Evolutionary conservation across 2,888 invertebrate genomes (phyloP), one percentile per base, ranked within the genome.

Genomic region (Mythimna impura): DNA sequence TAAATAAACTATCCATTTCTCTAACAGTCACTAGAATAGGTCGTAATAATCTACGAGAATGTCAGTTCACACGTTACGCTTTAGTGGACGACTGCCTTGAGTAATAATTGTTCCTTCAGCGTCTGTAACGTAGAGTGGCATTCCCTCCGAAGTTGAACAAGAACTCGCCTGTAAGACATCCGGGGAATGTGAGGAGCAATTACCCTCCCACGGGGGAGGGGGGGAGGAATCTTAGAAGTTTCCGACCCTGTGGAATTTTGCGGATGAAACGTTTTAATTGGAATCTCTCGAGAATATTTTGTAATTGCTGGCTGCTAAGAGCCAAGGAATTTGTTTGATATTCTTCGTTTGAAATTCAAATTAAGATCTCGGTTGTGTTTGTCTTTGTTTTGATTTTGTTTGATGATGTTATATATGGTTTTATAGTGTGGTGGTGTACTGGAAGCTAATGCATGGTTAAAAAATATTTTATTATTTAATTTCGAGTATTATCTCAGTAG

Each of bases 251-350:
- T 87, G 94, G 95, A 94, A 95, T 96, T 94, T 94, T 94, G 94
- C 92, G 95, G 94, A 94, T 94, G 93, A 87, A 94, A 91, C 93
- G 95, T 93, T 95, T 96, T 96, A 96, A 96, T 96, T 96, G 93
- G 94, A 93, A 94, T 93, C 93, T 90, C 91, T 89, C 88, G 91
- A 89, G 94, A 93, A 95, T 93, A 95, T 94, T 95, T 93, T 93
- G 94, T 95, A 94, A 95, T 93, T 95, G 93, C 92, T 88, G 89
- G 89, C 90, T 83, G 77, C 82, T 87, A 75, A 80, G 78, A 75
- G 81, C 65, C 47, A 50, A 76, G 82, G 84, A 86, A 86, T 87
- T 85, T 76, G 82, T 81, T 82, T 83, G 75, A 86, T 77, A 85
- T 85, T 83, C 76, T 73, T 47, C 66, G 77, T 83, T 87, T 70